Evolutionary conservation across 92 coral and sea anemone genomes (phyloP), one percentile per base, ranked within the genome.

Genomic region (Paragorgia papillata): DNA sequence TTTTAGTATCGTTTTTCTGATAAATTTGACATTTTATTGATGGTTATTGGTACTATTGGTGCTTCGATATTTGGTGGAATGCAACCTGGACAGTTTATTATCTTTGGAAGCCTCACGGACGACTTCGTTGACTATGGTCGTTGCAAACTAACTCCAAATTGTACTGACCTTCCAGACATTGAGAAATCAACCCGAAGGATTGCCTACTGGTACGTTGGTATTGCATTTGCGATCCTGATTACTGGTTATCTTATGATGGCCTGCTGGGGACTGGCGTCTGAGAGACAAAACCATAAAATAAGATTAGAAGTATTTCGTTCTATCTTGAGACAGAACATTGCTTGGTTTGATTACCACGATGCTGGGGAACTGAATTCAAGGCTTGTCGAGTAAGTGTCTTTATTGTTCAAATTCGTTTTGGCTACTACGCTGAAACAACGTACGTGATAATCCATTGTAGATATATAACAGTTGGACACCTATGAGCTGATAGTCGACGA

Each of bases 41-140:
- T 84, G 73, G 20, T 70, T 25, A 40, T 79, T 61, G 88, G 84
- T 58, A 33, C 75, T 2, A 43, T 78, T 24, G 84, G 80, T 14
- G 80, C 88, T 30, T 6, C 62, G 6, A 74, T 67, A 20, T 76
- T 68, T 10, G 88, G 88, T 13, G 84, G 75, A 51, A 88, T 88
- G 44, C 82, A 82, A 21, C 98, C 98, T 33, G 62, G 89, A 1
- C 98, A 94, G 91, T 94, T 94, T 56, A 84, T 91, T 54, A 86
- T 94, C 66, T 91, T 94, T 86, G 98, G 98, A 3, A 30, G 68
- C 53, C 62, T 68, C 51, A 59, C 71, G 20, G 83, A 79, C 51
- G 76, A 44, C 46, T 65, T 79, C 18, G 27, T 79, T 46, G 75
- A 79, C 28, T 79, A 14, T 79, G 77, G 48, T 9, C 78, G 64